A percentile compares a stretch with the other conserved stretches of the same genome.
Conservation (phyloP, 2,113 vertebrate genomes). For the Vimba vimba region DNA sequence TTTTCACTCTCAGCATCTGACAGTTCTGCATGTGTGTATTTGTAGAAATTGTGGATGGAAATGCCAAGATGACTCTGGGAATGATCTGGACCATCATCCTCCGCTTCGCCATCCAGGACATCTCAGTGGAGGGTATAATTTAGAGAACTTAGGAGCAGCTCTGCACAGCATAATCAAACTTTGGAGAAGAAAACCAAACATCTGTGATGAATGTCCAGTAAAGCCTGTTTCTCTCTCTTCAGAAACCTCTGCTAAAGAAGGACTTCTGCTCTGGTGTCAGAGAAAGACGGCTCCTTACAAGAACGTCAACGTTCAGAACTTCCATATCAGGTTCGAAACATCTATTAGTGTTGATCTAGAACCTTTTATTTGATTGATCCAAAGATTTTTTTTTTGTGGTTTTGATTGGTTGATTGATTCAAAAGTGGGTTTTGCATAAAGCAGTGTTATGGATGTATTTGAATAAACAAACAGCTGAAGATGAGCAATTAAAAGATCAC, state of each 20-base stretch:
- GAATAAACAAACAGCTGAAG: conserved; percentile 35
- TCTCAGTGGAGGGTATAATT: conserved; percentile 90
- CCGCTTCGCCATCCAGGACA: conserved; percentile 95
- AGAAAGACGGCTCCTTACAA: conserved; percentile 95
- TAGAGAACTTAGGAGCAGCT: neutral
- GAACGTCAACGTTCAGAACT: conserved; percentile 97
- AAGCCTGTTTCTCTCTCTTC: conserved; percentile 30
- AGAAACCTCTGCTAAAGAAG: conserved; percentile 97
- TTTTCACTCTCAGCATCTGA: neutral
- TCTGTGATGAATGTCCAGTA: neutral
- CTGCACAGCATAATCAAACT: neutral
- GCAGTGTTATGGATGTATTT: neutral
- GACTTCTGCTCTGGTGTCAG: conserved; percentile 94
- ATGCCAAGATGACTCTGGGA: conserved; percentile 94
- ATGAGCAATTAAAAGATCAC: neutral
- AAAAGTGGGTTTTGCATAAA: neutral
- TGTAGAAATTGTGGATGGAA: conserved; percentile 94
- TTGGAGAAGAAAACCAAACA: neutral
- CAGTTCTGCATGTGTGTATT: neutral
- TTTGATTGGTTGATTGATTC: neutral
- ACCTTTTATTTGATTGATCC: neutral
- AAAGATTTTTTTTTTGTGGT: neutral
- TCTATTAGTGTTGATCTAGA: neutral
- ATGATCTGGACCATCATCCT: conserved; percentile 99
- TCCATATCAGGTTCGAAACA: conserved; percentile 87